A percentile compares a stretch with the other conserved stretches of the same genome.
Conservation (phyloP, 2,797 vertebrate species). For the Myotis daubentonii region DNA sequence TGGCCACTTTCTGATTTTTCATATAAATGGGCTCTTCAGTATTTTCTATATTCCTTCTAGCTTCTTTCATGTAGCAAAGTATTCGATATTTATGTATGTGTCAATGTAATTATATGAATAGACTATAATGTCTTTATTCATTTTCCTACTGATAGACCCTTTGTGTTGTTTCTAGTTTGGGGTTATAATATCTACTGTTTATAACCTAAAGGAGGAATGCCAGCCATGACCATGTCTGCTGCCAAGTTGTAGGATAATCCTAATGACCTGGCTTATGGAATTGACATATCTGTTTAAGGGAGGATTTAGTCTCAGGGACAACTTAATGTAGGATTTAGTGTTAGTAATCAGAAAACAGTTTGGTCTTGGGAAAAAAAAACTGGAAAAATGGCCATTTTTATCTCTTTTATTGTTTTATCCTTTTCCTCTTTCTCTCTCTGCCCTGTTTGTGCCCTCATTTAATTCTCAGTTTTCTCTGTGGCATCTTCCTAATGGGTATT, state of each 20-base stretch:
- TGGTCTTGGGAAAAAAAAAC: neutral
- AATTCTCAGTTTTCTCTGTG: neutral
- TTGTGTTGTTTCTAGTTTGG: neutral
- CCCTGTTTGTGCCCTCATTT: fast-evolving
- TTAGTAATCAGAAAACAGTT: neutral
- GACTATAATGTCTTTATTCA: neutral
- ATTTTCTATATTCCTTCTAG: neutral
- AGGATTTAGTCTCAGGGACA: neutral
- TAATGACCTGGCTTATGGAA: neutral
- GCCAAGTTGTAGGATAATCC: neutral
- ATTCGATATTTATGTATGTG: neutral
- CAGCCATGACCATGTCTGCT: neutral
- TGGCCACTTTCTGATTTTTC: neutral
- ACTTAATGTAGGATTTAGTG: neutral
- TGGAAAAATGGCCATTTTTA: neutral
- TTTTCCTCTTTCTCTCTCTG: neutral
- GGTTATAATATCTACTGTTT: neutral
- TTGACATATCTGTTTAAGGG: neutral
- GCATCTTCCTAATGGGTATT: neutral
- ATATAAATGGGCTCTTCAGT: neutral
- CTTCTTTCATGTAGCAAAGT: neutral
- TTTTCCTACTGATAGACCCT: neutral
- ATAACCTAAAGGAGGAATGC: neutral
- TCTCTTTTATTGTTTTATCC: neutral
- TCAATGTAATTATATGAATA: neutral